Percentiles rank a stretch among this genome's conserved stretches.
Evolutionary conservation across 2,113 vertebrate species (phyloP).

Genomic region (Sinocyclocheilus grahami): DNA sequence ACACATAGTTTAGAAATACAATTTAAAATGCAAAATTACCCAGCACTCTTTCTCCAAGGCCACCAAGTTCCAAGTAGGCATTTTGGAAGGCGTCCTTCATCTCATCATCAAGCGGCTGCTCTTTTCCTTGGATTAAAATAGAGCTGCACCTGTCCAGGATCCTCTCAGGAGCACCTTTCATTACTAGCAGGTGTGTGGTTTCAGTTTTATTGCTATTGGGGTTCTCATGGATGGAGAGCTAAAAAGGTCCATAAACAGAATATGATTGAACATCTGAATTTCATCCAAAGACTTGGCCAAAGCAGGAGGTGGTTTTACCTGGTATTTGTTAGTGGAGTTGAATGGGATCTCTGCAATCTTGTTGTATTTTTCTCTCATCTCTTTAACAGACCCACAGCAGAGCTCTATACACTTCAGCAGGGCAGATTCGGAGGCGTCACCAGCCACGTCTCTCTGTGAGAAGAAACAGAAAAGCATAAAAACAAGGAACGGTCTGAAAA

Average conservation of each 20-base stretch:
- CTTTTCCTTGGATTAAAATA: conserved; percentile 85
- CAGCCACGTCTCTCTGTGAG: conserved; percentile 85
- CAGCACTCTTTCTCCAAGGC: conserved; percentile 86
- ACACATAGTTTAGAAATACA: no score
- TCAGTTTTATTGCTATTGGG: conserved; percentile 58
- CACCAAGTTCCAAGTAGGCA: conserved; percentile 86
- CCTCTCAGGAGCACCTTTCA: conserved; percentile 91
- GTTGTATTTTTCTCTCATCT: conserved; percentile 21
- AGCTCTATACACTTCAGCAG: conserved; percentile 93
- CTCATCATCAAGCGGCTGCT: conserved; percentile 82
- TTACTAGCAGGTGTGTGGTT: conserved; percentile 83
- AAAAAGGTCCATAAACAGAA: neutral
- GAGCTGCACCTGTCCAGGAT: conserved; percentile 88
- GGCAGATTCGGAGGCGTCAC: conserved; percentile 90
- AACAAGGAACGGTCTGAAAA: neutral
- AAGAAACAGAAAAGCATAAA: neutral
- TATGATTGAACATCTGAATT: neutral
- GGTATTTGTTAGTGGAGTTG: conserved; percentile 87
- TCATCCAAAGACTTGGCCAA: neutral
- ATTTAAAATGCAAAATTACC: conserved; percentile 66
- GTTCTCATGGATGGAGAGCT: conserved; percentile 90
- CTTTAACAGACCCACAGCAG: conserved; percentile 79
- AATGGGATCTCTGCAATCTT: no score
- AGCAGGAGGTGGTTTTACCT: conserved; percentile 71
- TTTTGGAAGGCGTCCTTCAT: conserved; percentile 87